phyloP scores from a whole-genome alignment of 2,888 invertebrate species.

The Drosophila barbarae region DNA sequence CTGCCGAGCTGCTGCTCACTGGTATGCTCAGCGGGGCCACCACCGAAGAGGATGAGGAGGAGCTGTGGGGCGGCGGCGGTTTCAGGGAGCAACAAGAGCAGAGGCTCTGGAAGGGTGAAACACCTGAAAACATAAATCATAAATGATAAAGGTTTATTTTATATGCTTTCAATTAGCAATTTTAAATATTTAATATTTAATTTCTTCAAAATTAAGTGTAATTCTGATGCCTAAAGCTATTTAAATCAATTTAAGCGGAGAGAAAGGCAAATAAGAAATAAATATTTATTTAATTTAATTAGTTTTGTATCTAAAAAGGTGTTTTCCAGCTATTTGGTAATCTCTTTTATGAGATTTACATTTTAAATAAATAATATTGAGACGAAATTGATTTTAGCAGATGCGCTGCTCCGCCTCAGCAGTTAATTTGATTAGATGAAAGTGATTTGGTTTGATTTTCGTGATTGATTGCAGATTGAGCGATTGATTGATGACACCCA shows the following conservation, averaged over 20 bases:
- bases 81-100: conserved; percentile 90
- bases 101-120: conserved; percentile 86
- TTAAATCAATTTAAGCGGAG: background rate
- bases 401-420: conserved; percentile 31
- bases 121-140: conserved; percentile 54
- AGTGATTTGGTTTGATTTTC: conserved; percentile 57
- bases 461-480: conserved; percentile 37
- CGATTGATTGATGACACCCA: conserved; percentile 78
- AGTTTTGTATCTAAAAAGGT: background rate
- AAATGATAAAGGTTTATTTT: background rate
- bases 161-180: background rate
- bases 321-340: background rate
- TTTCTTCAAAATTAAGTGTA: background rate
- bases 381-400: conserved; percentile 22
- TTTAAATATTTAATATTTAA: background rate
- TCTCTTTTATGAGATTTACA: background rate
- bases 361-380: conserved; percentile 1
- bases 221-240: background rate
- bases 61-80: conserved; percentile 77
- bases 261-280: background rate
- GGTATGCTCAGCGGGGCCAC: conserved; percentile 75
- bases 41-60: conserved; percentile 35
- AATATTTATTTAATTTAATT: background rate
- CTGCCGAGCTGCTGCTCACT: conserved; percentile 73
- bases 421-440: conserved; percentile 59